Base-by-base conservation (phyloP, 2,113 vertebrate genomes). In the Vulpes ferrilata region DNA sequence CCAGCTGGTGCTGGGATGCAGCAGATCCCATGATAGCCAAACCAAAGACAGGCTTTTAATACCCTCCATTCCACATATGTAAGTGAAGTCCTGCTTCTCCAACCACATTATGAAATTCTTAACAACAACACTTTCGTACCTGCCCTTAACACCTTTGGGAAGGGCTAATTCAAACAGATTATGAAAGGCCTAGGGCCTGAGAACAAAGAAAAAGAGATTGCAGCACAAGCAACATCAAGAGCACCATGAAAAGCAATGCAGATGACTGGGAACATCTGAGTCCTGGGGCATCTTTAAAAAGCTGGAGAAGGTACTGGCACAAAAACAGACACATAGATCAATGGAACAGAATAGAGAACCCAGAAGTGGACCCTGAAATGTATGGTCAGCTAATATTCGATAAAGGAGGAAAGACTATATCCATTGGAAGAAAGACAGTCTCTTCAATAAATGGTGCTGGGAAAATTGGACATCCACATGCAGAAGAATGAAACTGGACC, bases 131-230 rank as follows among this genome's bases (percentile, higher is more conserved):
- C 82, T 48, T 78, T 35, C 7, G 3, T 30, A 59, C 22, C 32
- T 90, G 60, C 59, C 96, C 48, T 71, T 25, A n/a, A 19, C 62
- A 88, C 38, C 51, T 84, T 76, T 30, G 17, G 62, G 81, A 95
- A 73, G 16, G 32, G 73, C 22, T 35, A 74, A 57, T 22, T 88
- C 27, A 51, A 62, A 83, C 0, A 32, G 17, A 43, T 4, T 17
- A 4, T 60, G n/a, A 57, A 51, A 93, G 71, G 64, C 57, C 7
- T 2, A 78, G 71, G 30, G 71, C 23, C 23, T 76, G 5, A 73
- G 53, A 74, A 93, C 57, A 67, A 30, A 19, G 16, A 76, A 59
- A n/a, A 67, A 67, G 13, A 53, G 38, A 8, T 0, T 20, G 32
- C 10, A 6, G 30, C 2, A 0, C 7, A 25, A 5, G 53, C 7